phyloP scores from a whole-genome alignment of 2,888 invertebrate species.

The Drosophila subsilvestris region DNA sequence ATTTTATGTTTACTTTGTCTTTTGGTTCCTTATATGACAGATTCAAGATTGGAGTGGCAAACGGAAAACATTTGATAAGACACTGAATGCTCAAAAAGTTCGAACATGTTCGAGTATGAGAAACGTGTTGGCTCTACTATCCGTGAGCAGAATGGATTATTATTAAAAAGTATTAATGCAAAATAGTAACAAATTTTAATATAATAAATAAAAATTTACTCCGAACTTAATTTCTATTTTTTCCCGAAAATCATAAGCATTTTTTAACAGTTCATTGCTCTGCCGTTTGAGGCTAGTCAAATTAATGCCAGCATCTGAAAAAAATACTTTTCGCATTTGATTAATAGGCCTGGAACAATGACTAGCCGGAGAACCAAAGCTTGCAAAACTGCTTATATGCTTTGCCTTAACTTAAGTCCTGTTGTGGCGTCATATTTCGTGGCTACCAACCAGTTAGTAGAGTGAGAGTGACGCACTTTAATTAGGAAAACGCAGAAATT shows the following conservation, averaged over 20 bases:
- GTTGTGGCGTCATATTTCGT: constrained; percentile 38
- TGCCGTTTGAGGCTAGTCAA: constrained; percentile 42
- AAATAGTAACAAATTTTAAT: too few relatives aligned
- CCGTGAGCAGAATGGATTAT: too few relatives aligned
- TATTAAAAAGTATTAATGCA: too few relatives aligned
- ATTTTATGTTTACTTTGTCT: constrained; percentile 28
- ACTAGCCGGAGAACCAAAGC: not conserved
- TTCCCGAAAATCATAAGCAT: too few relatives aligned
- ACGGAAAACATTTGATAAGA: constrained; percentile 9
- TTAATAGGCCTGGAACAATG: constrained; percentile 42
- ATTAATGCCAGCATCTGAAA: too few relatives aligned
- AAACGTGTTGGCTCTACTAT: constrained; percentile 7
- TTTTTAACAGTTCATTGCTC: constrained; percentile 52
- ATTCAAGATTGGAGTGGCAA: not conserved
- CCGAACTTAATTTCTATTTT: too few relatives aligned
- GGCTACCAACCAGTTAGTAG: constrained; percentile 24
- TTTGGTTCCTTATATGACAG: too few relatives aligned
- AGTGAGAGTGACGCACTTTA: constrained; percentile 25
- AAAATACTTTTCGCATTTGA: constrained; percentile 44
- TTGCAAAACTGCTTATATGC: constrained; percentile 41
- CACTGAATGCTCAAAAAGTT: too few relatives aligned
- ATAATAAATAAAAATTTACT: too few relatives aligned
- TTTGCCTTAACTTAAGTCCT: constrained; percentile 22
- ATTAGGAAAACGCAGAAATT: constrained; percentile 47
- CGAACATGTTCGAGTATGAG: constrained; percentile 18